phyloP scores from a whole-genome alignment of 2,113 vertebrate species.

The Rhinopithecus roxellana region DNA sequence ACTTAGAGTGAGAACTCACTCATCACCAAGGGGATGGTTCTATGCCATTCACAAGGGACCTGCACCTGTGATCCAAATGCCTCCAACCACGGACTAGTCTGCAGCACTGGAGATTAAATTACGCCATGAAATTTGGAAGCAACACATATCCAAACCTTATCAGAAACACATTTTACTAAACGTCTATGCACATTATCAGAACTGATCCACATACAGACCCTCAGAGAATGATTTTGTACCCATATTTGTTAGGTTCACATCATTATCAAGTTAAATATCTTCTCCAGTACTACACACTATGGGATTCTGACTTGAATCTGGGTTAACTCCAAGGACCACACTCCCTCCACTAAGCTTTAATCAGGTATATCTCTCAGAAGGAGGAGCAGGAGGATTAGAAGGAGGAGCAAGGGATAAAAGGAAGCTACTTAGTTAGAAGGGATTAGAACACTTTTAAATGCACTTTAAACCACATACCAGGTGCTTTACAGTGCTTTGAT shows the following conservation, averaged over 20 bases:
- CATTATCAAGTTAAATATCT: background rate
- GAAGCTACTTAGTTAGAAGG: background rate
- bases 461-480: accelerated
- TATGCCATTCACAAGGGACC: too few relatives aligned
- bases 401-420: too few relatives aligned
- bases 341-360: background rate
- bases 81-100: too few relatives aligned
- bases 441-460: background rate
- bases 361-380: background rate
- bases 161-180: background rate
- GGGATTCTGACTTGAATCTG: background rate
- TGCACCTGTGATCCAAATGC: too few relatives aligned
- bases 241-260: background rate
- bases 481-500: background rate
- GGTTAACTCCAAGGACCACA: background rate
- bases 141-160: too few relatives aligned
- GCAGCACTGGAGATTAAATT: too few relatives aligned
- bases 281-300: background rate
- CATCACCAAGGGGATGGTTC: too few relatives aligned
- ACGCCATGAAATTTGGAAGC: too few relatives aligned
- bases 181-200: background rate
- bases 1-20: too few relatives aligned
- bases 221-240: background rate
- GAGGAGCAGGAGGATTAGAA: background rate
- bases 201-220: background rate